phyloP scores from a whole-genome alignment of 2,888 invertebrate species.

The Schizaphis graminum region DNA sequence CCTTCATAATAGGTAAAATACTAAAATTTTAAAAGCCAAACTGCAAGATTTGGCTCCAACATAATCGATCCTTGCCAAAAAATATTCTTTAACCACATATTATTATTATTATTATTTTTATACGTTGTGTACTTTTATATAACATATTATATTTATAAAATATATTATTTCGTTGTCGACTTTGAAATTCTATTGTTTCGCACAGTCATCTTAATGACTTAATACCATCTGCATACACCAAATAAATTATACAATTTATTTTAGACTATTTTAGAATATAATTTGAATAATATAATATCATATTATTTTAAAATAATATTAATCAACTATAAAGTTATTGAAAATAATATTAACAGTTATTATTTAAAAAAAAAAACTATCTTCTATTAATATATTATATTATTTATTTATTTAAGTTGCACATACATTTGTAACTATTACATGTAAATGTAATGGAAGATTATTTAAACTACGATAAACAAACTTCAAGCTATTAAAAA shows the following conservation, averaged over 20 bases:
- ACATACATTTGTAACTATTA: no score
- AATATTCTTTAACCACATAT: background rate
- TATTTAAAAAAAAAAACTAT: background rate
- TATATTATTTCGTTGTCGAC: background rate
- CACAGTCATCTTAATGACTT: background rate
- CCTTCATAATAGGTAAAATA: slow-evolving; percentile 5
- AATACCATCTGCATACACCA: background rate
- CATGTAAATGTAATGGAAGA: no score
- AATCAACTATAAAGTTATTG: background rate
- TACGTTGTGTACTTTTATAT: background rate
- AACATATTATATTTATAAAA: background rate
- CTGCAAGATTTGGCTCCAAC: background rate
- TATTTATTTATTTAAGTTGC: no score
- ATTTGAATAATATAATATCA: background rate
- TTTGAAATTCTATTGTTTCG: background rate
- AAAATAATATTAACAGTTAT: background rate
- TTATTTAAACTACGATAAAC: no score
- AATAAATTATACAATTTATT: background rate
- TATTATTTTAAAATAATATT: background rate
- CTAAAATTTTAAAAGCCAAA: background rate
- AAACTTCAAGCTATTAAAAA: background rate
- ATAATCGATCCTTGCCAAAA: background rate
- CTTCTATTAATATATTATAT: no score
- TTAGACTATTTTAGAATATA: background rate
- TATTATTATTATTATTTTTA: background rate